phyloP scores from a whole-genome alignment of 2,113 vertebrate species.

The Carassius carassius region DNA sequence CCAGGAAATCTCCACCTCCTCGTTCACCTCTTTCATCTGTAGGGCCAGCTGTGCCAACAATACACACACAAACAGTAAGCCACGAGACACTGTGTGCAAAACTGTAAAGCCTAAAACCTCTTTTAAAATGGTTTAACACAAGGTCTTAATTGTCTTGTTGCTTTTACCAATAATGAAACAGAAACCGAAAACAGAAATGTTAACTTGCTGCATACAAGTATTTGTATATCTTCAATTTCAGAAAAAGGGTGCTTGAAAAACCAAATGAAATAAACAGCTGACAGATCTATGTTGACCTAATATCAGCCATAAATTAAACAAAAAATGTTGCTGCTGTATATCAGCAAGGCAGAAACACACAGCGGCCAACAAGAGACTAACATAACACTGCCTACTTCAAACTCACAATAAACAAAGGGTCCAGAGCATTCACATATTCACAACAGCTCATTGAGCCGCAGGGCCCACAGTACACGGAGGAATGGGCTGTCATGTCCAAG shows the following conservation, averaged over 20 bases:
- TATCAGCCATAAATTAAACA: not conserved
- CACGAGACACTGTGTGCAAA: not conserved
- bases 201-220: not conserved
- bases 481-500: slow-evolving; percentile 55
- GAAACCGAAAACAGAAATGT: not conserved
- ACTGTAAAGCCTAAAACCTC: not conserved
- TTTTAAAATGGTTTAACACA: not conserved
- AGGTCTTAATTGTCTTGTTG: not conserved
- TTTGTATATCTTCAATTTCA: not conserved
- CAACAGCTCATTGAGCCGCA: slow-evolving; percentile 30
- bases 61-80: slow-evolving; percentile 18
- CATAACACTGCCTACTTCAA: slow-evolving; percentile 19
- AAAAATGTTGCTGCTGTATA: not conserved
- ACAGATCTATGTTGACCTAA: not conserved
- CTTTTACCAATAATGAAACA: not conserved
- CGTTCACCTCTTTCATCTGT: slow-evolving; percentile 78
- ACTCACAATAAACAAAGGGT: slow-evolving; percentile 39
- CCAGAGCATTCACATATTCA: slow-evolving; percentile 32
- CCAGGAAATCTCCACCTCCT: slow-evolving; percentile 84
- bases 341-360: slow-evolving; percentile 12
- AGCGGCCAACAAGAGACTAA: slow-evolving; percentile 9
- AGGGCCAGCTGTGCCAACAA: slow-evolving; percentile 81
- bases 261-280: not conserved
- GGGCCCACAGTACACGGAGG: slow-evolving; percentile 8
- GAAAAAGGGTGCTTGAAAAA: not conserved